These are phyloP conservation scores for Centropyge bicolor DNA, from an alignment of 2,797 vertebrate genomes.

Conservation along the genomic window DNA sequence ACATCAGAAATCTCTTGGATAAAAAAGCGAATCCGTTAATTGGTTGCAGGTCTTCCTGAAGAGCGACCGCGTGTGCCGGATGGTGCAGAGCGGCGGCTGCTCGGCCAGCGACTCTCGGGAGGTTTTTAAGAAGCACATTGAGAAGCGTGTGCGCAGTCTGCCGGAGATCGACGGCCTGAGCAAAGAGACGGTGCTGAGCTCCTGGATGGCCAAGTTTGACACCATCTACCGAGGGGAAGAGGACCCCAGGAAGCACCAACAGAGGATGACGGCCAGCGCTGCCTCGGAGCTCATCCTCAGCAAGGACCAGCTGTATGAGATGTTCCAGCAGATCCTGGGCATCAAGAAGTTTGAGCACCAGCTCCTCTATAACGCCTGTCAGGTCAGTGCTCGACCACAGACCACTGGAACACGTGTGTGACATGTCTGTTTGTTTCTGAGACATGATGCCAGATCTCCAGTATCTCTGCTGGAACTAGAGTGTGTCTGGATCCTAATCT, in stretches of 20 bases:
- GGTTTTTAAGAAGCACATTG: constrained; percentile 99
- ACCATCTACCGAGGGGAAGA: constrained; percentile 98
- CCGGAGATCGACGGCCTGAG: constrained; percentile 98
- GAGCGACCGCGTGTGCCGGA: constrained; percentile 95
- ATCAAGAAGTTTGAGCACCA: constrained; percentile 99
- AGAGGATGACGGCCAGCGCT: constrained; percentile 95
- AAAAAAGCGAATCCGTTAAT: neutral
- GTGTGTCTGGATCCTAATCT: neutral
- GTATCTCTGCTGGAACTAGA: neutral
- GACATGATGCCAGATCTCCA: neutral
- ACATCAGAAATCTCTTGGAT: neutral
- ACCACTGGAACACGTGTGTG: neutral
- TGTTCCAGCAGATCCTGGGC: constrained; percentile 99
- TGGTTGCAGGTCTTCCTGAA: constrained; percentile 93
- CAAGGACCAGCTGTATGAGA: constrained; percentile 99
- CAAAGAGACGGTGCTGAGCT: constrained; percentile 98
- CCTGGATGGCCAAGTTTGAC: constrained; percentile 99
- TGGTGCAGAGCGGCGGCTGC: constrained; percentile 98
- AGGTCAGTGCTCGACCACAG: constrained; percentile 85
- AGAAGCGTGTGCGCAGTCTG: constrained; percentile 96
- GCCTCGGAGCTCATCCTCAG: constrained; percentile 99
- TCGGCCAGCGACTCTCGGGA: constrained; percentile 96
- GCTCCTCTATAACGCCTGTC: constrained; percentile 97
- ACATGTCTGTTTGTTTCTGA: neutral
- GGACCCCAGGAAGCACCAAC: constrained; percentile 96